Percentiles rank a stretch among this genome's conserved stretches.
Evolutionary conservation across 1,140 invertebrate species (phyloP).

Genomic region (Drosophila arizonae): DNA sequence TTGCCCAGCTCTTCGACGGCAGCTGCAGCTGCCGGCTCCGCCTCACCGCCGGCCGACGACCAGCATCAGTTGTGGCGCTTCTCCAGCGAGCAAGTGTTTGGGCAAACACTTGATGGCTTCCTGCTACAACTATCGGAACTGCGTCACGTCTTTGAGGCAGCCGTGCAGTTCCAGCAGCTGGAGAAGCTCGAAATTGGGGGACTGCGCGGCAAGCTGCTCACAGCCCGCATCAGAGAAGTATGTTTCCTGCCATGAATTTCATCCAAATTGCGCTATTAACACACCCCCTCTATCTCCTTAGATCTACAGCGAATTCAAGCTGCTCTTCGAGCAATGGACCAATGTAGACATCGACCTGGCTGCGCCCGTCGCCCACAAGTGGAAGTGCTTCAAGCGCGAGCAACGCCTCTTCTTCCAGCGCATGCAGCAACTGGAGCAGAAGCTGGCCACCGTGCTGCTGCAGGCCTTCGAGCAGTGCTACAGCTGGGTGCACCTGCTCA

Average conservation of each 20-base stretch:
- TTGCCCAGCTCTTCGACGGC: conserved; percentile 27
- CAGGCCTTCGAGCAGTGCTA: conserved; percentile 89
- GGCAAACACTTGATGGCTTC: conserved; percentile 86
- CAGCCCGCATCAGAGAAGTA: conserved; percentile 83
- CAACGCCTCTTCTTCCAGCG: conserved; percentile 84
- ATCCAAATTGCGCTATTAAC: neutral
- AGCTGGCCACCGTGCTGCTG: conserved; percentile 88
- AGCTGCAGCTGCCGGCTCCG: conserved; percentile 4
- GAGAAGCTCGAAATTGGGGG: conserved; percentile 93
- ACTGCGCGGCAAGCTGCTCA: conserved; percentile 87
- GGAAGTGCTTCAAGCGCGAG: conserved; percentile 85
- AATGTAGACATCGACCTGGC: conserved; percentile 84
- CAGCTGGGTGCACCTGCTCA: conserved; percentile 86
- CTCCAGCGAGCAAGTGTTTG: conserved; percentile 87
- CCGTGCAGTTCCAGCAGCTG: conserved; percentile 90
- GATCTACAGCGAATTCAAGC: conserved; percentile 86
- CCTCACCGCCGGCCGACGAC: conserved; percentile 51
- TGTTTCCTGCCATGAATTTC: conserved; percentile 51
- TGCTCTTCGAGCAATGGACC: conserved; percentile 87
- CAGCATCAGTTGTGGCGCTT: conserved; percentile 86
- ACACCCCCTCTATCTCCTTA: conserved; percentile 1
- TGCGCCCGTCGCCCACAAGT: conserved; percentile 67
- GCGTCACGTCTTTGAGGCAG: conserved; percentile 87
- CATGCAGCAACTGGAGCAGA: conserved; percentile 87
- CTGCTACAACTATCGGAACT: conserved; percentile 84